Conservation (phyloP, 2,888 invertebrate genomes). For the Epistrophella euchroma region DNA sequence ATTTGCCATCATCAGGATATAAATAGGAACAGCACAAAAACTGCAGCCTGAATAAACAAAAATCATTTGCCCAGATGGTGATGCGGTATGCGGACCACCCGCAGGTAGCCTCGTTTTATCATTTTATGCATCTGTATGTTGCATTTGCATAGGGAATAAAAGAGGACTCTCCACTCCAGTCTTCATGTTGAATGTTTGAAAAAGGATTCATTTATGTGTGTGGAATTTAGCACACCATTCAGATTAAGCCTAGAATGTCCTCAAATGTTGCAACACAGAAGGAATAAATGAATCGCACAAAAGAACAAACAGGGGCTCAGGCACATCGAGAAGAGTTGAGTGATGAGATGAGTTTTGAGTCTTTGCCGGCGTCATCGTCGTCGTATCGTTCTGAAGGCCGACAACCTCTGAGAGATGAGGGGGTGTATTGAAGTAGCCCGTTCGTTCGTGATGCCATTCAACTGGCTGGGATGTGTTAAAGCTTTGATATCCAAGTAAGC, state of each 20-base stretch:
- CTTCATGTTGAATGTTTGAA: slow-evolving; percentile 10
- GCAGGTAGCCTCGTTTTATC: slow-evolving; percentile 71
- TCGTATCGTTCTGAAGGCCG: slow-evolving; percentile 45
- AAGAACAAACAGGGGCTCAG: slow-evolving; percentile 52
- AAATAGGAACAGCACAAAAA: slow-evolving; percentile 33
- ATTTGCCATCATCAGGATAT: slow-evolving; percentile 67
- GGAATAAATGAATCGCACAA: slow-evolving; percentile 66
- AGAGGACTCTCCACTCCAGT: slow-evolving; percentile 7
- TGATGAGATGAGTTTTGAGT: background rate
- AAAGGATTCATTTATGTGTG: slow-evolving; percentile 50
- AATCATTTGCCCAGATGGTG: slow-evolving; percentile 58
- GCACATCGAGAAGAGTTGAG: slow-evolving; percentile 26
- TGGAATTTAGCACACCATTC: slow-evolving; percentile 58
- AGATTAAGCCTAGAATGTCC: slow-evolving; percentile 45
- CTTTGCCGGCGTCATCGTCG: background rate
- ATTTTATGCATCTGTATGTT: slow-evolving; percentile 74
- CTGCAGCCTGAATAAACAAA: slow-evolving; percentile 53
- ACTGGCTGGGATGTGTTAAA: slow-evolving; percentile 31
- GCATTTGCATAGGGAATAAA: slow-evolving; percentile 59
- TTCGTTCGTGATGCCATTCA: slow-evolving; percentile 52
- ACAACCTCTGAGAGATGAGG: slow-evolving; percentile 63
- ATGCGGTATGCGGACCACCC: slow-evolving; percentile 49
- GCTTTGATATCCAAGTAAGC: slow-evolving; percentile 62
- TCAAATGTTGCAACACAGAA: slow-evolving; percentile 59
- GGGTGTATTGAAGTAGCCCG: background rate